A percentile compares a stretch with the other conserved stretches of the same genome.
Conservation (phyloP, 2,888 invertebrate genomes). For the Patella ulyssiponensis region DNA sequence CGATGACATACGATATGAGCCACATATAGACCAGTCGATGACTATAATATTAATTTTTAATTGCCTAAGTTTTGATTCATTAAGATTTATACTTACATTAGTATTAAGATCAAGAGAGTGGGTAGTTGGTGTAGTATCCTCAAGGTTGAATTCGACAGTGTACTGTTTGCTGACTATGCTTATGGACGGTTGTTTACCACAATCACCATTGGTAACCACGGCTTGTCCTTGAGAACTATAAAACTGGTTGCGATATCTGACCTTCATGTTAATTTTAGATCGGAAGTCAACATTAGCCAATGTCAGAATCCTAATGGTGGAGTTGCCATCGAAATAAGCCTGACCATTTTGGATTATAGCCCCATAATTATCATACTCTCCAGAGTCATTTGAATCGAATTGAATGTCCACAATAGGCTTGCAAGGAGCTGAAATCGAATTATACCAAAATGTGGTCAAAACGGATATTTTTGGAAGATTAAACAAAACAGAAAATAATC, state of each 20-base stretch:
- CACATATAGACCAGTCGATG: no score
- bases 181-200: background rate
- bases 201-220: background rate
- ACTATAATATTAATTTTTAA: no score
- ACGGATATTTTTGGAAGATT: no score
- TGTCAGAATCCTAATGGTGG: background rate
- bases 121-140: no score
- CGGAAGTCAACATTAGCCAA: background rate
- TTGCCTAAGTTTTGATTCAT: no score
- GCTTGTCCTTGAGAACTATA: background rate
- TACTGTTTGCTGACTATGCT: background rate
- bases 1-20: no score
- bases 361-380: background rate
- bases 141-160: no score
- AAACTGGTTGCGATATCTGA: background rate
- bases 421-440: background rate
- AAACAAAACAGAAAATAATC: no score
- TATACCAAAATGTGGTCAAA: no score
- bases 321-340: background rate
- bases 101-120: no score
- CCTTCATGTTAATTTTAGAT: background rate
- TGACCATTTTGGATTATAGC: background rate
- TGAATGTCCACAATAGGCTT: background rate
- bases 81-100: no score
- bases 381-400: background rate